Evolutionary conservation across 1,140 invertebrate genomes (phyloP).

Genomic region (Cydia amplana): DNA sequence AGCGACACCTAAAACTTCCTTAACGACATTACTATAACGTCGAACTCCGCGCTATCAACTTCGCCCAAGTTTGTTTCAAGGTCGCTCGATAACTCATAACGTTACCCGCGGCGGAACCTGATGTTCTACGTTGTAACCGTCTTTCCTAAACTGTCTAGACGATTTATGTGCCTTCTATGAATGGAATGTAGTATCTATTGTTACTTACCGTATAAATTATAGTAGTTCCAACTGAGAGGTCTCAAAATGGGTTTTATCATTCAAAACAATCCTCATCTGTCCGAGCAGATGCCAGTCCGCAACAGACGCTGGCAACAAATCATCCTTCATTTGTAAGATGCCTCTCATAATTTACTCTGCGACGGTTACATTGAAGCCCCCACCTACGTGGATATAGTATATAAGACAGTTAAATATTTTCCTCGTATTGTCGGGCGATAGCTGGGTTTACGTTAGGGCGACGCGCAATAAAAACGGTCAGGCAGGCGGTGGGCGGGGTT

Average conservation of each 20-base stretch:
- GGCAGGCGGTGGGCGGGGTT: constrained; percentile 63
- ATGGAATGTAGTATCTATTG: constrained; percentile 25
- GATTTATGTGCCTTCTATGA: constrained; percentile 26
- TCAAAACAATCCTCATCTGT: constrained; percentile 33
- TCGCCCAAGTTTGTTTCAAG: constrained; percentile 73
- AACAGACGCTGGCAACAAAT: constrained; percentile 50
- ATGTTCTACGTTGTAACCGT: constrained; percentile 24
- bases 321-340: constrained; percentile 53
- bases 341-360: constrained; percentile 54
- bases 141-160: constrained; percentile 30
- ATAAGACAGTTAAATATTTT: constrained; percentile 70
- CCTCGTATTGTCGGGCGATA: constrained; percentile 65
- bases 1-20: constrained; percentile 67
- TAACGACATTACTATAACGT: constrained; percentile 66
- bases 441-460: constrained; percentile 66
- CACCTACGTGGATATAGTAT: constrained; percentile 68
- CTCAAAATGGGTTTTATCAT: constrained; percentile 38
- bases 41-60: constrained; percentile 63
- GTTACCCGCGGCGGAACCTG: constrained; percentile 30
- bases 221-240: constrained; percentile 21
- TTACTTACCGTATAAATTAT: constrained; percentile 28
- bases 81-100: constrained; percentile 57
- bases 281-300: constrained; percentile 34
- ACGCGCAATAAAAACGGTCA: constrained; percentile 77
- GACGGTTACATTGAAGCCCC: constrained; percentile 55